A percentile compares a stretch with the other conserved stretches of the same genome.
These are phyloP conservation scores for Erebia epiphron DNA, from an alignment of 2,888 invertebrate genomes.

Conservation along the genomic window DNA sequence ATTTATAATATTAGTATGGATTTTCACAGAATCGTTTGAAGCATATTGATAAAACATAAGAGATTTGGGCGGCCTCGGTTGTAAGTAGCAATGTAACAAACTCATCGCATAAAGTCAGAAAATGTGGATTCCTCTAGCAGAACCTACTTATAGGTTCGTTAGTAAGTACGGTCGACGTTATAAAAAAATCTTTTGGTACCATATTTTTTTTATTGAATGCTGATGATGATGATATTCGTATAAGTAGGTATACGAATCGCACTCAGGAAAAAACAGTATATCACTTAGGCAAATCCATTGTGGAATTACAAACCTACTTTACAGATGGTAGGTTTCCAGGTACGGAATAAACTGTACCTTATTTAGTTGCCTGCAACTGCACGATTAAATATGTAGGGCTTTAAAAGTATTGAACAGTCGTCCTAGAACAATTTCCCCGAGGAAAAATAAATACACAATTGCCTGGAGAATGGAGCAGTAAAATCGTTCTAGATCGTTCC, in stretches of 20 bases:
- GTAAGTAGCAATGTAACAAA: no score
- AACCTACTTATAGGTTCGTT: no score
- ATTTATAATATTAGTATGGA: no score
- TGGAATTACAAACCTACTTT: not conserved
- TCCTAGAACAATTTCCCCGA: conserved; percentile 38
- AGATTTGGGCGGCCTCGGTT: no score
- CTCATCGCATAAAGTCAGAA: no score
- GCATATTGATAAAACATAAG: no score
- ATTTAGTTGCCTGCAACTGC: conserved; percentile 22
- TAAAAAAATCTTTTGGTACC: no score
- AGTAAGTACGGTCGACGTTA: no score
- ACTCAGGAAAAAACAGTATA: not conserved
- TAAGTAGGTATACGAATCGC: no score
- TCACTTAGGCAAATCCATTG: not conserved
- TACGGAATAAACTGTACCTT: not conserved
- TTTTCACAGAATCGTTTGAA: no score
- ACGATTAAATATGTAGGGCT: conserved; percentile 31
- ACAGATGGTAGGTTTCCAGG: not conserved
- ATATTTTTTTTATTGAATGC: not conserved
- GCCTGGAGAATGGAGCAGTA: conserved; percentile 46
- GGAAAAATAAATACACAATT: conserved; percentile 41
- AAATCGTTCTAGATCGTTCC: conserved; percentile 54
- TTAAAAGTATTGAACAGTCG: conserved; percentile 35
- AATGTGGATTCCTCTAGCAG: no score
- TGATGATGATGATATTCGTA: not conserved